phyloP scores from a whole-genome alignment of 2,797 vertebrate species.

The Emydoidea blandingii region DNA sequence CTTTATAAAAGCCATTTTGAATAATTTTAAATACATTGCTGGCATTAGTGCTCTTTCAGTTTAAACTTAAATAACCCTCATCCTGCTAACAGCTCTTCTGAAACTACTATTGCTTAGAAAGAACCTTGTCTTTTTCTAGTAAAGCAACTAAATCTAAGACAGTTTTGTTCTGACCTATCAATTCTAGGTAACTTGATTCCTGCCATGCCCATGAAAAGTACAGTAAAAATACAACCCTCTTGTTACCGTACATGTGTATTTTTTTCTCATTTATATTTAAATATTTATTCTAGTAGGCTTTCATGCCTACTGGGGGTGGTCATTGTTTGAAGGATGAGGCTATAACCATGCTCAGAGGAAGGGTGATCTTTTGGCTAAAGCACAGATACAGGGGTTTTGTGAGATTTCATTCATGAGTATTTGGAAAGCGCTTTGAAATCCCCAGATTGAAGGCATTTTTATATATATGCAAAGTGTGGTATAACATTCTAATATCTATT shows the following conservation, averaged over 20 bases:
- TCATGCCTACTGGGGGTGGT: not conserved
- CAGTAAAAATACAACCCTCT: not conserved
- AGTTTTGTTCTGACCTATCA: not conserved
- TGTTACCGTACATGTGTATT: not conserved
- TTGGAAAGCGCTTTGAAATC: not conserved
- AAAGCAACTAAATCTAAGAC: not conserved
- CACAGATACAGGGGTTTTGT: not conserved
- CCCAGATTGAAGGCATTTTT: not conserved
- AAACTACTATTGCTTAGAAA: not conserved
- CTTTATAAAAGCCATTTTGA: not conserved
- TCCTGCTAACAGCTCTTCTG: not conserved
- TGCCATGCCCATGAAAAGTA: not conserved
- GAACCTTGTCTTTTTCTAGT: not conserved
- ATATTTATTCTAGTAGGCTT: not conserved
- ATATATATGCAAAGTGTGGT: not conserved
- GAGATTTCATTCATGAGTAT: not conserved
- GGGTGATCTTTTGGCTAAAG: not conserved
- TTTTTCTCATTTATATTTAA: not conserved
- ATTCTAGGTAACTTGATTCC: not conserved
- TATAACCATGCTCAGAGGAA: not conserved
- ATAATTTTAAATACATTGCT: not conserved
- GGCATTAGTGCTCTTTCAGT: not conserved
- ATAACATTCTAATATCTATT: not conserved
- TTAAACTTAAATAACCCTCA: not conserved
- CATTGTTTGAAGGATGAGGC: not conserved